These are phyloP conservation scores for Pollachius pollachius DNA, from an alignment of 2,113 vertebrate species.

Conservation along the genomic window DNA sequence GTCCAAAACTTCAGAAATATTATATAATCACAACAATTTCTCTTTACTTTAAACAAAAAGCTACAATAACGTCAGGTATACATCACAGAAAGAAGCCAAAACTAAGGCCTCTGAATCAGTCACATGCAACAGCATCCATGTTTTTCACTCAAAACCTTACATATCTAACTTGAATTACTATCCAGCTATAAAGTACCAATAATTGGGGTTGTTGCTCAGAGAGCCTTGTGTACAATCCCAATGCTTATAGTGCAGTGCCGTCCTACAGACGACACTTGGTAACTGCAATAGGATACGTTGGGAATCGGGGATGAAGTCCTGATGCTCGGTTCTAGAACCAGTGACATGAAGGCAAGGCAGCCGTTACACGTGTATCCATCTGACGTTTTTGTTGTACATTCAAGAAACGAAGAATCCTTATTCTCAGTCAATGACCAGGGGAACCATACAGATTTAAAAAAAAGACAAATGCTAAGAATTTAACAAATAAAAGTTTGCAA, in stretches of 20 bases:
- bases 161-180: conserved; percentile 30
- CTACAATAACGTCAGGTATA: conserved; percentile 50
- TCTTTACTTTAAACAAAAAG: conserved; percentile 30
- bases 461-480: conserved; percentile 21
- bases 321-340: too few species aligned
- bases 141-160: conserved; percentile 17
- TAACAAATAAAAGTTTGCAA: conserved; percentile 29
- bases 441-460: conserved; percentile 16
- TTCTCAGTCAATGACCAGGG: conserved; percentile 20
- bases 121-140: conserved; percentile 46
- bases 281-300: conserved; percentile 9
- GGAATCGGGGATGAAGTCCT: background rate
- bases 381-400: conserved; percentile 62
- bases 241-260: conserved; percentile 23
- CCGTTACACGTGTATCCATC: too few species aligned
- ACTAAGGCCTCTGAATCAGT: conserved; percentile 31
- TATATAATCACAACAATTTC: conserved; percentile 50
- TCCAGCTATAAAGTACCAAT: conserved; percentile 55
- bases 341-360: too few species aligned
- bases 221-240: conserved; percentile 13
- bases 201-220: conserved; percentile 35
- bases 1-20: conserved; percentile 32
- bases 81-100: conserved; percentile 51
- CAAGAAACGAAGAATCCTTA: conserved; percentile 54
- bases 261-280: conserved; percentile 28